These are phyloP conservation scores for Drosophila varians DNA, from an alignment of 1,140 invertebrate species.

Conservation along the genomic window DNA sequence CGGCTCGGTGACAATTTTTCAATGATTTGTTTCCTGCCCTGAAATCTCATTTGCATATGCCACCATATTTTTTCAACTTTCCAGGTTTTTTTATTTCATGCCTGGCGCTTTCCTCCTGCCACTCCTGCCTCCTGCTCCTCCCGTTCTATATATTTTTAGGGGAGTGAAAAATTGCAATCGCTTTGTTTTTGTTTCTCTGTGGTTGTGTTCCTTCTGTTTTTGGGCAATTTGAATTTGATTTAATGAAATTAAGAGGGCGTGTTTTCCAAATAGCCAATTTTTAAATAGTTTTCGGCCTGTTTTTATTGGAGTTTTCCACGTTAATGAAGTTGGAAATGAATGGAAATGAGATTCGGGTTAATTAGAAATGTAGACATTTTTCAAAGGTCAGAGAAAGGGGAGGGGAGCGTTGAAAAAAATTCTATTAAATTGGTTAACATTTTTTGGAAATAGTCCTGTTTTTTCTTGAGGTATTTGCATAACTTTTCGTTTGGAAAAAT, in stretches of 20 bases:
- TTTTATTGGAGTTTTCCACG: conserved; percentile 3
- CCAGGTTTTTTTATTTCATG: conserved; percentile 17
- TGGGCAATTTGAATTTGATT: conserved; percentile 60
- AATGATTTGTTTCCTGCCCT: conserved; percentile 78
- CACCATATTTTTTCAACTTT: conserved; percentile 62
- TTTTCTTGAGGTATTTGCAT: conserved; percentile 25
- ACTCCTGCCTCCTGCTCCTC: background rate
- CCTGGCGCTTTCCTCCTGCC: background rate
- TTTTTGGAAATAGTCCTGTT: background rate
- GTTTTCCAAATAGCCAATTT: conserved; percentile 44
- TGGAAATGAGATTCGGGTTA: background rate
- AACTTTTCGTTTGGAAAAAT: conserved; percentile 13
- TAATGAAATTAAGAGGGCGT: conserved; percentile 60
- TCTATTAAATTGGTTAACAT: background rate
- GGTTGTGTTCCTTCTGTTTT: conserved; percentile 19
- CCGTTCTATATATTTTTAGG: conserved; percentile 12
- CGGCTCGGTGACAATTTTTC: conserved; percentile 82
- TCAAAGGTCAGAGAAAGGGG: background rate
- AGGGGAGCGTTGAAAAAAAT: background rate
- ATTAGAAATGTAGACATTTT: background rate
- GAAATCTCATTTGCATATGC: conserved; percentile 77
- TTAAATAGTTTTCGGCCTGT: conserved; percentile 31
- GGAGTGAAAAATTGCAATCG: conserved; percentile 72
- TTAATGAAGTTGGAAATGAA: conserved; percentile 19
- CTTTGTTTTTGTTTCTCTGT: conserved; percentile 56